Conservation (phyloP, 1,140 invertebrate genomes). For the Leptinotarsa lineolata region DNA sequence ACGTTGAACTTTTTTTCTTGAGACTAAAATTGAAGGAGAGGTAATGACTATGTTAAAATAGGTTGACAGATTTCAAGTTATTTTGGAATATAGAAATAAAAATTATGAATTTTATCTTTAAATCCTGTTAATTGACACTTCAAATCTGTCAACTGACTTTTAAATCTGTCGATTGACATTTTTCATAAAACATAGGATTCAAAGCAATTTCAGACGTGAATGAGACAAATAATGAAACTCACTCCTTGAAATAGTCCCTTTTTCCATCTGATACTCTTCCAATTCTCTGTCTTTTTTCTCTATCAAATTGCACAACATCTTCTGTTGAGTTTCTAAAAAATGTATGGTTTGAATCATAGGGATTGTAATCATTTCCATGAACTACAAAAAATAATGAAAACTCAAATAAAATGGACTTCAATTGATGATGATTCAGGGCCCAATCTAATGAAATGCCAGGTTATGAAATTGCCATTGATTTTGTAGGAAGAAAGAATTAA, state of each 20-base stretch:
- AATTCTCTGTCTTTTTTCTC: conserved; percentile 45
- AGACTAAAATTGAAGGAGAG: no score
- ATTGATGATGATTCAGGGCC: background rate
- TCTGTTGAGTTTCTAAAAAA: conserved; percentile 40
- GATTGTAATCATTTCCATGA: conserved; percentile 38
- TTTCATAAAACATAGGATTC: background rate
- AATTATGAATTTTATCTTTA: background rate
- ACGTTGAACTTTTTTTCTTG: no score
- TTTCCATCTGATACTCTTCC: conserved; percentile 44
- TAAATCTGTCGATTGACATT: background rate
- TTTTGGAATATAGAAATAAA: background rate
- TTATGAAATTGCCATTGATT: no score
- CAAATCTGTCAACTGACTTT: background rate
- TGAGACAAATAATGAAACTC: background rate
- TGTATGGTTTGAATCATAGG: conserved; percentile 40
- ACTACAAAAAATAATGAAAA: conserved; percentile 36
- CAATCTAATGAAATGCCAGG: background rate
- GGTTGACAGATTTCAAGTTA: no score
- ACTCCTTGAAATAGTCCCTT: conserved; percentile 43
- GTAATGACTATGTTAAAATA: no score
- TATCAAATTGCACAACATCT: conserved; percentile 37
- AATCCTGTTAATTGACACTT: no score
- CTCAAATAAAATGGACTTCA: no score
- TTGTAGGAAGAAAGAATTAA: no score
- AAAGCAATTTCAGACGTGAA: background rate